Evolutionary conservation across 2,113 vertebrate species (phyloP), one percentile per base, ranked within the genome.

Genomic region (Odocoileus virginianus): DNA sequence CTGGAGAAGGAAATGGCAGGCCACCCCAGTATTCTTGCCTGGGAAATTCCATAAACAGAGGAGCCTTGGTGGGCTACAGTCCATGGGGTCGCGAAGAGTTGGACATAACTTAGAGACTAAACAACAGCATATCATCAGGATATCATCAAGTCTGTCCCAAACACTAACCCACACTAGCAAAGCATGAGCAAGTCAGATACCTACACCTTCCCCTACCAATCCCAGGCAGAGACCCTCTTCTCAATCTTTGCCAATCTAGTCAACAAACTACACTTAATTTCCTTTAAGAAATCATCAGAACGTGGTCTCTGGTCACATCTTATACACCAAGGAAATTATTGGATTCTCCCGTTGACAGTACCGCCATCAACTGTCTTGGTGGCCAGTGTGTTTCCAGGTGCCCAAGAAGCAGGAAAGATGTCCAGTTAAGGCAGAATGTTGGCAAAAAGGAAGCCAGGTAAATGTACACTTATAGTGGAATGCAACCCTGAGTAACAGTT

Each of bases 401-500:
- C 45, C 81, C 7, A 36, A 60, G 43, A 47, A 57, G 55, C 27
- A 19, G 33, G 40, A 58, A 82, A 27, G 5, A 30, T 2, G 7
- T 40, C 16, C 12, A 23, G 3, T 10, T 6, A 40, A 3, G 45
- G 57, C 16, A 55, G 36, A 79, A 55, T 21, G 19, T 33, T 45
- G 58, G 16, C 47, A 45, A 36, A 52, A 64, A 90, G 40, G 52
- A 83, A 36, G 47, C 19, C n/a, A 50, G 17, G n/a, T 7, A 25
- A 43, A n/a, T 4, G 19, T 9, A 27, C 45, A 19, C 1, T 33
- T 17, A 21, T 0, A 10, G 11, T 7, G 23, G 3, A 19, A 25
- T 6, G 21, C 11, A 61, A 8, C 11, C 2, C 0, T 0, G 3
- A 89, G 25, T 3, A 8, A 12, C 81, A 1, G 14, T 16, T 43